A percentile compares a stretch with the other conserved stretches of the same genome.
phyloP scores from a whole-genome alignment of 2,113 vertebrate genomes.

The Xyliphius kryptos region DNA sequence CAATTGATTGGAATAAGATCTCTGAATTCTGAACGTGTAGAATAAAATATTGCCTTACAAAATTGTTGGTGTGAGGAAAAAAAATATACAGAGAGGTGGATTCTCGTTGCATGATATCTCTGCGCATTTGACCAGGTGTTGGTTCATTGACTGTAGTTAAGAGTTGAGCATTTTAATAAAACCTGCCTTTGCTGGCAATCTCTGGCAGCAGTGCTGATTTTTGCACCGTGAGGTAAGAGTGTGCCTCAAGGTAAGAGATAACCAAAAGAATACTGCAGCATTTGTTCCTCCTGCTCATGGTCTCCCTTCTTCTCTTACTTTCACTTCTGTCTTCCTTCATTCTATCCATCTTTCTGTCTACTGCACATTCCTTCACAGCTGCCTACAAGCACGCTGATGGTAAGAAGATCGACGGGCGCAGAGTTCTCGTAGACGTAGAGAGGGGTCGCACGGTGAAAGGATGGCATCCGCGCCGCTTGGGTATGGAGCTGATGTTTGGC shows the following conservation, averaged over 20 bases:
- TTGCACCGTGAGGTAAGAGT: conserved; percentile 31
- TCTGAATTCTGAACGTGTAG: too few relatives aligned
- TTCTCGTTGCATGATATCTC: too few relatives aligned
- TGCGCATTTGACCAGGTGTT: too few relatives aligned
- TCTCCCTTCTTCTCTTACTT: background rate
- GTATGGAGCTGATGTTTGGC: too few relatives aligned
- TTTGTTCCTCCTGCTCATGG: conserved; percentile 11
- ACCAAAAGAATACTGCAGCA: conserved; percentile 29
- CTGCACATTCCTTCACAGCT: conserved; percentile 65
- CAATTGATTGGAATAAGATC: too few relatives aligned
- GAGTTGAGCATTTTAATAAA: too few relatives aligned
- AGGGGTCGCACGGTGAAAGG: conserved; percentile 87
- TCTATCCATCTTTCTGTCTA: conserved; percentile 14
- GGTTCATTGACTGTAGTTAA: too few relatives aligned
- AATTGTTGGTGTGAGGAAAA: too few relatives aligned
- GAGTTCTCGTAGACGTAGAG: conserved; percentile 88
- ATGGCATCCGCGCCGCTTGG: conserved; percentile 83
- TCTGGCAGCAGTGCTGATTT: conserved; percentile 4
- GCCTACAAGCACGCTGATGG: conserved; percentile 92
- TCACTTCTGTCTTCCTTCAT: conserved; percentile 16
- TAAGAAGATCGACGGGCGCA: conserved; percentile 87
- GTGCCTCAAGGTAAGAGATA: conserved; percentile 35
- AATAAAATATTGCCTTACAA: too few relatives aligned
- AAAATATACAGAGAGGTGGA: too few relatives aligned
- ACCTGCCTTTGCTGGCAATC: too few relatives aligned